Conservation (phyloP, 2,888 invertebrate genomes). For the Lacanobia wlatinum region DNA sequence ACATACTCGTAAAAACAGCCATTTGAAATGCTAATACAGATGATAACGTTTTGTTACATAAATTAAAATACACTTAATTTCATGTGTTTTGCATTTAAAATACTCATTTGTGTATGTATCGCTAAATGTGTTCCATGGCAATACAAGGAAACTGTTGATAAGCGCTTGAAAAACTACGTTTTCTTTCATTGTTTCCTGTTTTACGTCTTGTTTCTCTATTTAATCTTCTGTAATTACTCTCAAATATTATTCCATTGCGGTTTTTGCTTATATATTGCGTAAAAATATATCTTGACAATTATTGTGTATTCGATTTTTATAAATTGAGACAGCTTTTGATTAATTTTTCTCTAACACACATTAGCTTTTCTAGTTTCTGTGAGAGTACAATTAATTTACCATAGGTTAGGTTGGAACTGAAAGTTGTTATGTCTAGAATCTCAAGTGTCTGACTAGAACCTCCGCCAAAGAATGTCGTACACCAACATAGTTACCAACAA, state of each 20-base stretch:
- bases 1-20: conserved; percentile 41
- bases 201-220: background rate
- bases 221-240: too few species aligned
- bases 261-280: too few species aligned
- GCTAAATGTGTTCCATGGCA: background rate
- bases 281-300: too few species aligned
- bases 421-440: conserved; percentile 5
- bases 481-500: background rate
- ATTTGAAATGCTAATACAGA: conserved; percentile 51
- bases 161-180: conserved; percentile 1
- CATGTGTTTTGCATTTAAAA: conserved; percentile 34
- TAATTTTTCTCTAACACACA: too few species aligned
- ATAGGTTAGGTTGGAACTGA: background rate
- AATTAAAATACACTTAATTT: conserved; percentile 36
- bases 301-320: too few species aligned
- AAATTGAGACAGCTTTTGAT: too few species aligned
- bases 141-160: background rate
- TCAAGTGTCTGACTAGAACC: background rate
- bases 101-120: conserved; percentile 17
- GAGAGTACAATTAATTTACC: too few species aligned
- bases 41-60: conserved; percentile 52
- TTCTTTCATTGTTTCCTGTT: conserved; percentile 12
- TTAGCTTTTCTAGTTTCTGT: too few species aligned
- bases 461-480: background rate
- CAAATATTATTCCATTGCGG: too few species aligned